Evolutionary conservation across 2,888 invertebrate genomes (phyloP).

Genomic region (Volucella zonaria): DNA sequence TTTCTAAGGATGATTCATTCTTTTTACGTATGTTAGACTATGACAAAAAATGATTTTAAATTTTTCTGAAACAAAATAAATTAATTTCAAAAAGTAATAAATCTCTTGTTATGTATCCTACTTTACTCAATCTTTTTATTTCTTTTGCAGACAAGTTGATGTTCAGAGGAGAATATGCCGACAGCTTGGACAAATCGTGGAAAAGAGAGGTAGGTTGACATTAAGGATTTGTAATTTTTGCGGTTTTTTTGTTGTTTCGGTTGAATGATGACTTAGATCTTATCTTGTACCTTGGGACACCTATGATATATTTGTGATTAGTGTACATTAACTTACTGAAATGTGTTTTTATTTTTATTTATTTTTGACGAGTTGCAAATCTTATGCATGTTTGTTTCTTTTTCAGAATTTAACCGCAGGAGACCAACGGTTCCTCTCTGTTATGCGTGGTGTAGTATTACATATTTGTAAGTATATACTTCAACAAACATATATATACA

Average conservation of each 20-base stretch:
- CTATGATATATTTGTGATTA: constrained; percentile 80
- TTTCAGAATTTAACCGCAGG: no score
- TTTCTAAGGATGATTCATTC: constrained; percentile 64
- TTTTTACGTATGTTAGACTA: constrained; percentile 75
- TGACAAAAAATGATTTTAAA: constrained; percentile 71
- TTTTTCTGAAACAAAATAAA: constrained; percentile 37
- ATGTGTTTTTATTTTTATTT: constrained; percentile 1
- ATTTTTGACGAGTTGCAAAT: neutral
- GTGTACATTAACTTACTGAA: constrained; percentile 76
- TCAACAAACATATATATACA: no score
- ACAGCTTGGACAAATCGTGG: constrained; percentile 9
- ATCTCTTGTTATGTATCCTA: neutral
- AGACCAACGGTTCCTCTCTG: no score
- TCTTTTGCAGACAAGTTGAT: constrained; percentile 37
- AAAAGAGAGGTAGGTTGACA: constrained; percentile 33
- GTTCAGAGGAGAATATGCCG: neutral
- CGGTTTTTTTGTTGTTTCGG: neutral
- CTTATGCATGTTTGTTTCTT: neutral
- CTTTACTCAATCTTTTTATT: constrained; percentile 3
- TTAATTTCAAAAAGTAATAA: neutral
- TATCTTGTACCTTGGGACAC: constrained; percentile 82
- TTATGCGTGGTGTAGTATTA: no score
- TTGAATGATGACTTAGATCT: constrained; percentile 76
- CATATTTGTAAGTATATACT: no score
- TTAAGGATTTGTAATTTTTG: neutral